Evolutionary conservation across 1,140 invertebrate genomes (phyloP).

Genomic region (Tetranychus cinnabarinus): DNA sequence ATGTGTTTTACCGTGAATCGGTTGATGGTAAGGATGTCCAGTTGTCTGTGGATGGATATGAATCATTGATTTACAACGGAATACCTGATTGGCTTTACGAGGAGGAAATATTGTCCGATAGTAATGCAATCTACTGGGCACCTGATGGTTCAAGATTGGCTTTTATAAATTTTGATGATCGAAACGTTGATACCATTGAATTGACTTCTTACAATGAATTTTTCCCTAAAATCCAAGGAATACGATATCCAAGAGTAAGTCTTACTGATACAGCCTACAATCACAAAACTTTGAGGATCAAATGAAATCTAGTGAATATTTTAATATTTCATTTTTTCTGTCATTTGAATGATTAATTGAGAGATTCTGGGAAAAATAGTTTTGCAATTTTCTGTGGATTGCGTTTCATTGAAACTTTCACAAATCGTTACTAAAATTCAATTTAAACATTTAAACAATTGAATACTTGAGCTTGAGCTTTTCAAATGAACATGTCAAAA

Average conservation of each 20-base stretch:
- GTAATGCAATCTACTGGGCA: conserved; percentile 22
- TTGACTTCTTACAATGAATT: conserved; percentile 12
- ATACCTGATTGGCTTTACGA: conserved; percentile 22
- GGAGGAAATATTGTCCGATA: conserved; percentile 21
- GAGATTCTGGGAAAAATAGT: too few relatives aligned
- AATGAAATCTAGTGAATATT: too few relatives aligned
- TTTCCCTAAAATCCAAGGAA: conserved; percentile 6
- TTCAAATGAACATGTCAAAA: too few relatives aligned
- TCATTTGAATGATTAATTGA: too few relatives aligned
- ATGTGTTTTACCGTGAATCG: conserved; percentile 19
- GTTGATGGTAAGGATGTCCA: background rate
- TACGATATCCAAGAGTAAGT: conserved; percentile 7
- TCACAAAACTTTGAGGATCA: background rate
- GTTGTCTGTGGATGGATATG: conserved; percentile 9
- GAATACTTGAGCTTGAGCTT: too few relatives aligned
- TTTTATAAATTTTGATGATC: conserved; percentile 21
- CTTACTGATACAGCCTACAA: background rate
- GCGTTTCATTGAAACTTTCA: too few relatives aligned
- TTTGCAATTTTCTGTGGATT: too few relatives aligned
- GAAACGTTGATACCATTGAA: conserved; percentile 12
- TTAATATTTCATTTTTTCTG: too few relatives aligned
- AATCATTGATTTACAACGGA: conserved; percentile 21
- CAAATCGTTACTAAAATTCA: too few relatives aligned
- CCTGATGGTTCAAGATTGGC: conserved; percentile 15
- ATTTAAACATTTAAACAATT: too few relatives aligned